Evolutionary conservation across 2,797 vertebrate genomes (phyloP), one percentile per base, ranked within the genome.

Genomic region (Melanotaenia nigrans): DNA sequence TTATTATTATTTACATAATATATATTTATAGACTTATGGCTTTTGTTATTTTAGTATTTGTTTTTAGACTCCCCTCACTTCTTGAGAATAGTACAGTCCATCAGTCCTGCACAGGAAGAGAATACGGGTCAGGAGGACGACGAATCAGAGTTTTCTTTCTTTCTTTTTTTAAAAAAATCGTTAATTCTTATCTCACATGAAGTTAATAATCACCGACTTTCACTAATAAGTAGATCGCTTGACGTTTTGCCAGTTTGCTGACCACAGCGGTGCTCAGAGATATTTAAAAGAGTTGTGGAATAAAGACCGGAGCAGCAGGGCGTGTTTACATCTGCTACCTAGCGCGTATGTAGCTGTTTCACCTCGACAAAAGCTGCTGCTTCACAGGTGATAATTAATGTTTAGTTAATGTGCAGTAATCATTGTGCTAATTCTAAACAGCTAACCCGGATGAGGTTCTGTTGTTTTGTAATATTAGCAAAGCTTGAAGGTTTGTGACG

Each of bases 51-150:
- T 12, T 3, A 4, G 0, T n/a, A 4, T 25, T 2, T 47, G 30
- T 0, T 22, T 55, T 3, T 4, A 1, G 0, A 12, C 33, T 14
- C 59, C 20, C 78, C 35, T 70, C 28, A 67, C 58, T n/a, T 42
- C 0, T 4, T 47, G 1, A 0, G 1, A 73, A 75, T 92, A 79
- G 89, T 86, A 68, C 66, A 42, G 61, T 63, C 86, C 70, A 1
- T 2, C 2, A 14, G 55, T 8, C 25, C 57, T 77, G 61, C 42
- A 71, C 81, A 64, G 82, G 87, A 88, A 84, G 77, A 59, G 28
- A 58, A 74, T 63, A 1, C 62, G 20, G 68, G 73, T 85, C 68
- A 80, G 65, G 22, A 38, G 53, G 61, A 68, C 63, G 79, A 59
- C 47, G 18, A 18, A 7, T 38, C 8, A 4, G 16, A 14, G 28